Conservation (phyloP, 2,797 vertebrate species). For the Ambastaia sidthimunki region DNA sequence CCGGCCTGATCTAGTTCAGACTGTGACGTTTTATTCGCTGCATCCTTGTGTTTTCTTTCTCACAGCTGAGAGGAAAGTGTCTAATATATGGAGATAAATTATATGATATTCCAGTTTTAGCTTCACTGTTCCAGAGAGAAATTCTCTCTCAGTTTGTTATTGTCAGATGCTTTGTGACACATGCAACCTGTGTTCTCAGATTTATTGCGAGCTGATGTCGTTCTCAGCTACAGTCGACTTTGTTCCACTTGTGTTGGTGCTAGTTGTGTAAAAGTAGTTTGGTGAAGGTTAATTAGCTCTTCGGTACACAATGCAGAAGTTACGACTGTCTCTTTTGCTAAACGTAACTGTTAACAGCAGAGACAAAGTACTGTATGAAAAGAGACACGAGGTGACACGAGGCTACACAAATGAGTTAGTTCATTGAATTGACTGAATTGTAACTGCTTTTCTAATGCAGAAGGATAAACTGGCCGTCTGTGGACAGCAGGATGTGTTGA, state of each 20-base stretch:
- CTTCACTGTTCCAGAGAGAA: conserved; percentile 13
- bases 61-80: conserved; percentile 18
- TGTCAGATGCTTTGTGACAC: conserved; percentile 21
- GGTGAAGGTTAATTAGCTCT: conserved; percentile 37
- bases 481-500: conserved; percentile 24
- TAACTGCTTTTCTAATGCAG: neutral
- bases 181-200: conserved; percentile 20
- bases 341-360: conserved; percentile 12
- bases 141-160: conserved; percentile 4
- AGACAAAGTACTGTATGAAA: neutral
- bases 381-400: neutral
- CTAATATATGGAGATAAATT: conserved; percentile 43
- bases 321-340: neutral
- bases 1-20: conserved; percentile 42
- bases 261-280: conserved; percentile 31
- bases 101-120: conserved; percentile 18
- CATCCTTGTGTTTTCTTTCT: conserved; percentile 16
- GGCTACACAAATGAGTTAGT: neutral
- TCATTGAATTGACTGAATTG: neutral
- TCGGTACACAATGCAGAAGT: conserved; percentile 18
- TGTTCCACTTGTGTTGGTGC: conserved; percentile 11
- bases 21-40: conserved; percentile 1
- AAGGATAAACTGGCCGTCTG: conserved; percentile 19
- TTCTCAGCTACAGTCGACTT: conserved; percentile 1
- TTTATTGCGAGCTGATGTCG: conserved; percentile 23